phyloP scores from a whole-genome alignment of 2,888 invertebrate species.

The Orthosia incerta region DNA sequence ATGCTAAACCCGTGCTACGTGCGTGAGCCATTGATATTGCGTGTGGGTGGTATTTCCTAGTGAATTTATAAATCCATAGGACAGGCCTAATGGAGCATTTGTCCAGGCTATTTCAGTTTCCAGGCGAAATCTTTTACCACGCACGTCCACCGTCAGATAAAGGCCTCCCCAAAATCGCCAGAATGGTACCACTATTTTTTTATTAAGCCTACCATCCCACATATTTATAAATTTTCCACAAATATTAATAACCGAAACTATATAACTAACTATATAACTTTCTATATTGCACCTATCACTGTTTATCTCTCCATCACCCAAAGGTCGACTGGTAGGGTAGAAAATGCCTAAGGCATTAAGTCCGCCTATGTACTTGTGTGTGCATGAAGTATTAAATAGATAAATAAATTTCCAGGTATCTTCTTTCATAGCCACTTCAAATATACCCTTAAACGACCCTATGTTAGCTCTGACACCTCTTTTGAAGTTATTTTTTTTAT shows the following conservation, averaged over 20 bases:
- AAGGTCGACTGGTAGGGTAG: no score
- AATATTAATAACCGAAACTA: no score
- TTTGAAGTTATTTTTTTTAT: neutral
- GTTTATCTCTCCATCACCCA: no score
- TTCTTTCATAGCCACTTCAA: neutral
- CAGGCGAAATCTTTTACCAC: neutral
- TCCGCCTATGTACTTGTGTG: no score
- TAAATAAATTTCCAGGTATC: no score
- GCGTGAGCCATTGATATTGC: conserved; percentile 10
- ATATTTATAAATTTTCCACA: neutral
- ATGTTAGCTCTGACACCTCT: neutral
- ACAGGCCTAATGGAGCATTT: neutral
- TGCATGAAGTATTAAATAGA: no score
- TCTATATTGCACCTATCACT: no score
- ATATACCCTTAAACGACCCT: neutral
- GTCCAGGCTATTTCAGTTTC: neutral
- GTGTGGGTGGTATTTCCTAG: conserved; percentile 26
- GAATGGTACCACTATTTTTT: no score
- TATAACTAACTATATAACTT: no score
- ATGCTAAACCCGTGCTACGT: conserved; percentile 24
- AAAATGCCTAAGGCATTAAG: no score
- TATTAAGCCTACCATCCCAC: no score
- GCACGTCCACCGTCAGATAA: neutral
- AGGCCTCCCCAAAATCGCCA: neutral
- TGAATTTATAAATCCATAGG: neutral